Evolutionary conservation across 2,113 vertebrate species (phyloP), one percentile per base, ranked within the genome.

Genomic region (Eleginops maclovinus): DNA sequence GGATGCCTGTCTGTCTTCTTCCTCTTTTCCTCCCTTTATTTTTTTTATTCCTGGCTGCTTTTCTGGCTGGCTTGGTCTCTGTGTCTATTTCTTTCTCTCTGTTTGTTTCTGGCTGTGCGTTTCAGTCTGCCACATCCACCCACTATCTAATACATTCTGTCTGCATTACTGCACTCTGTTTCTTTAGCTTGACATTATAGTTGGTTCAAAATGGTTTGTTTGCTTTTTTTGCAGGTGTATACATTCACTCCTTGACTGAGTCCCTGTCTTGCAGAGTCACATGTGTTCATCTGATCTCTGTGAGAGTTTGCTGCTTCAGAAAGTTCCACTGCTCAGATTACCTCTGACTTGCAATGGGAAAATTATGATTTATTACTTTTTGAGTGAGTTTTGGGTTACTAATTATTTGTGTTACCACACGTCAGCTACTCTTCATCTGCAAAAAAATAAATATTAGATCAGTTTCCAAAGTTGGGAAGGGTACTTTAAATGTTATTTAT

Each of bases 231-330:
- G 28, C 60, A 65, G 72, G 68, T 67, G 54, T 77, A 60, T 40
- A 1, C 64, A 49, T 5, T 85, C 46, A 62, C 69, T 60, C 24
- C 24, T 65, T 69, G 78, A 71, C 70, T 79, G 51, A 81, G 64
- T 81, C 66, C 61, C 66, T 69, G 73, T 75, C 65, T 49, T 31
- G 19, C 68, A 53, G 49, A 15, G 64, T 77, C 53, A 72, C 59
- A 21, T 56, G 77, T 24, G 64, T 81, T 83, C 83, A 92, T 81
- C 75, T 68, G 85, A 92, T 88, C 86, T 75, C 77, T 81, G 86
- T 92, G 89, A 85, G 87, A 92, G 53, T 66, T 87, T 65, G 56
- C 49, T 65, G 26, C 72, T 70, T 77, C 19, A 75, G 75, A 75
- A 54, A 65, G 36, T 75, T 83, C 72, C 79, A 54, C 78, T 87